Conservation (phyloP, 2,113 vertebrate species). For the Bufo gargarizans region DNA sequence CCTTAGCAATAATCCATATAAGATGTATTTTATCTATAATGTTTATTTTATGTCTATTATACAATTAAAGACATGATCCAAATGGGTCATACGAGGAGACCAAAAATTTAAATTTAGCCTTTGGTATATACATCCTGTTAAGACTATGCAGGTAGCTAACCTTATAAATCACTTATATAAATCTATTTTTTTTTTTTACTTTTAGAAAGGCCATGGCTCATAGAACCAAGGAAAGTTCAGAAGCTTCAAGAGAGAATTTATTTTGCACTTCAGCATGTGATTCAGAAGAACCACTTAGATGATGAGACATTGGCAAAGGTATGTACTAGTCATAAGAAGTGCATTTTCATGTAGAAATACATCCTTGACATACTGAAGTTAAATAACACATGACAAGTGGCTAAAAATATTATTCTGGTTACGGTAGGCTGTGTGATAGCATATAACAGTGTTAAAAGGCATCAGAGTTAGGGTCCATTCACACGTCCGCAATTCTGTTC, state of each 20-base stretch:
- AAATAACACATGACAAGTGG: constrained; percentile 10
- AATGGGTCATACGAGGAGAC: not conserved
- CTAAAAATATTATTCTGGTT: not conserved
- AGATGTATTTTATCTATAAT: not conserved
- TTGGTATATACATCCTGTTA: not conserved
- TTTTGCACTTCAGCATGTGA: constrained; percentile 98
- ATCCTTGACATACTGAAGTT: not conserved
- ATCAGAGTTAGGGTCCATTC: not conserved
- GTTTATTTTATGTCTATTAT: not conserved
- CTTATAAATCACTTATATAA: not conserved
- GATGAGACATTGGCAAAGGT: constrained; percentile 96
- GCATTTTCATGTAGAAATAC: constrained; percentile 24
- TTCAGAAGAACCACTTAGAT: constrained; percentile 99
- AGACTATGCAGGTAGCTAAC: not conserved
- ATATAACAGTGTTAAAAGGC: not conserved
- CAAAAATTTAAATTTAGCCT: not conserved
- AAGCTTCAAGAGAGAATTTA: constrained; percentile 99
- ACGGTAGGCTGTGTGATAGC: constrained; percentile 21
- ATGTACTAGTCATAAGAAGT: constrained; percentile 54
- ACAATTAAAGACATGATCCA: not conserved
- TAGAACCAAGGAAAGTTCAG: constrained; percentile 97
- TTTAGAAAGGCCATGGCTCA: constrained; percentile 95
- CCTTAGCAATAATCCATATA: not conserved
- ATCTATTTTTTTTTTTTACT: constrained; percentile 27
- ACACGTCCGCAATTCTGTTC: no score